phyloP scores from a whole-genome alignment of 2,888 invertebrate genomes.

The Homarus gammarus region DNA sequence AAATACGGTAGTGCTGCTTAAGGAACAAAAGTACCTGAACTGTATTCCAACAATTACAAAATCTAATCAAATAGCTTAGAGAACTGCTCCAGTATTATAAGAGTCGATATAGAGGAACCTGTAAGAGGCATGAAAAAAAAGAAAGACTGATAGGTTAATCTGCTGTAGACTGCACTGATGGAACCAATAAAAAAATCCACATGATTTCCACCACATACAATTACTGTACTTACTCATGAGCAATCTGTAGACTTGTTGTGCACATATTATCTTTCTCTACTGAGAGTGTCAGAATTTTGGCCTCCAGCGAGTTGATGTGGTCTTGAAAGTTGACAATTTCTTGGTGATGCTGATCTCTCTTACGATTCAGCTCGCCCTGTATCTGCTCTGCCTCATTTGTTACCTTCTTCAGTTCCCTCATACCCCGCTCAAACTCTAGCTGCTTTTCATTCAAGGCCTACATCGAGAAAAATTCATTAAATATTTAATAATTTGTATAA shows the following conservation, averaged over 20 bases:
- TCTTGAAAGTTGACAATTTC: slow-evolving; percentile 36
- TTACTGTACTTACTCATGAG: slow-evolving; percentile 28
- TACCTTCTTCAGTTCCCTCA: neutral
- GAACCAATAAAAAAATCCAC: no score
- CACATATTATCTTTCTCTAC: slow-evolving; percentile 31
- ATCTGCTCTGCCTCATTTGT: slow-evolving; percentile 3
- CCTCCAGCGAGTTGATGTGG: slow-evolving; percentile 39
- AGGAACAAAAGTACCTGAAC: no score
- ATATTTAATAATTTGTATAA: neutral
- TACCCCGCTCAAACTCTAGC: slow-evolving; percentile 34
- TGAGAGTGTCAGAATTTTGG: neutral
- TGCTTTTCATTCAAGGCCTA: slow-evolving; percentile 57
- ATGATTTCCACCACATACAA: no score
- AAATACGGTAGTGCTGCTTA: no score
- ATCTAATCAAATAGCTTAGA: no score
- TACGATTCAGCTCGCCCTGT: slow-evolving; percentile 22
- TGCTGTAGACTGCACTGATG: no score
- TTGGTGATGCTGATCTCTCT: slow-evolving; percentile 42
- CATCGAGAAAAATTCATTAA: neutral
- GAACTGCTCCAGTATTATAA: no score
- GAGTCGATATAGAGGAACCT: no score
- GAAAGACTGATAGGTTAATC: no score
- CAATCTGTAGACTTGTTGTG: neutral
- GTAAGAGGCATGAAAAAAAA: no score
- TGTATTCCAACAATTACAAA: no score